A percentile compares a stretch with the other conserved stretches of the same genome.
These are phyloP conservation scores for Leptarthrus brevirostris DNA, from an alignment of 2,888 invertebrate species.

Conservation along the genomic window DNA sequence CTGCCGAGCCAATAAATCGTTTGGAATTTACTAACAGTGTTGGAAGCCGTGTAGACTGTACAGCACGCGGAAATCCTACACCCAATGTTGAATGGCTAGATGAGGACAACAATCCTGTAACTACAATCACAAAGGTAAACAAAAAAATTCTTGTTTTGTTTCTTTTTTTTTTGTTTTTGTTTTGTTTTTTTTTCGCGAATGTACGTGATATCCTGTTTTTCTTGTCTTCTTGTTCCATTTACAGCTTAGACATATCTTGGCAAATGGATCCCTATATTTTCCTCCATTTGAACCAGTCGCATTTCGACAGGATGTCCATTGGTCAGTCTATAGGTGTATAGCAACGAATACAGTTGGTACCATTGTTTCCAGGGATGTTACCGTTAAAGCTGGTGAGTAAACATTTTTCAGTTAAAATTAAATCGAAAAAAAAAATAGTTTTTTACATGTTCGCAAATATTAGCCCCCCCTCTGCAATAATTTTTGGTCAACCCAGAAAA, in stretches of 20 bases:
- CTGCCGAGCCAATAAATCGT: constrained; percentile 69
- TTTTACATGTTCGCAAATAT: too few relatives aligned
- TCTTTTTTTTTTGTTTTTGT: too few relatives aligned
- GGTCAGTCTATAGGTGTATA: constrained; percentile 70
- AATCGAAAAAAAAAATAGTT: too few relatives aligned
- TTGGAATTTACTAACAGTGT: constrained; percentile 71
- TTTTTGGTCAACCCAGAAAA: too few relatives aligned
- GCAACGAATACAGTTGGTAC: constrained; percentile 69
- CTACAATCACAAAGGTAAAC: constrained; percentile 67
- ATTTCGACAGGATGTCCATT: constrained; percentile 72
- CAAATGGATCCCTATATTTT: constrained; percentile 70
- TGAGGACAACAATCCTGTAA: constrained; percentile 69
- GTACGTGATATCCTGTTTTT: too few relatives aligned
- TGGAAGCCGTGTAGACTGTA: constrained; percentile 70
- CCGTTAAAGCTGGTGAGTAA: constrained; percentile 68
- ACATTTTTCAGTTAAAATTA: constrained; percentile 3
- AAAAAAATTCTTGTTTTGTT: background rate
- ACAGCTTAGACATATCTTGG: constrained; percentile 69
- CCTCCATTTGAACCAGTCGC: constrained; percentile 70
- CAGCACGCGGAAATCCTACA: constrained; percentile 69
- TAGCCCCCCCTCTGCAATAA: too few relatives aligned
- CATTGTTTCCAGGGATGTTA: constrained; percentile 70
- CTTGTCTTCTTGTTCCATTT: too few relatives aligned
- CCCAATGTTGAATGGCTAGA: constrained; percentile 71
- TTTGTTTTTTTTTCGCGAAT: too few relatives aligned